Percentiles rank a stretch among this genome's conserved stretches.
phyloP scores from a whole-genome alignment of 2,113 vertebrate species.

The Brachionichthys hirsutus region DNA sequence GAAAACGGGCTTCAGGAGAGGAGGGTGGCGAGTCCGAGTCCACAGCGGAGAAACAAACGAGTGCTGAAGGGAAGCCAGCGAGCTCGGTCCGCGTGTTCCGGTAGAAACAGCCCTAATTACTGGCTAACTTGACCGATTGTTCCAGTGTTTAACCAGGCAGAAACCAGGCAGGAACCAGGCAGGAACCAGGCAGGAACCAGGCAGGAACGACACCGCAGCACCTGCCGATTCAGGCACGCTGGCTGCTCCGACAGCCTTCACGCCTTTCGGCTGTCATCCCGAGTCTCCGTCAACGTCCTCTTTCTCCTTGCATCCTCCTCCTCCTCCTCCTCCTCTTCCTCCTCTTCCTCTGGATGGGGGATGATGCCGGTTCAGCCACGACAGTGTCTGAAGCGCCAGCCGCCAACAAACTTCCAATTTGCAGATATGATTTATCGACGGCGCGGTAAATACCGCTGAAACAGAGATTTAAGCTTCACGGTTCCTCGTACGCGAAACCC shows the following conservation, averaged over 20 bases:
- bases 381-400: no score
- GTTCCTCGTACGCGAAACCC: no score
- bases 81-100: constrained; percentile 54
- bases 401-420: no score
- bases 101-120: constrained; percentile 76
- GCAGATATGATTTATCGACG: no score
- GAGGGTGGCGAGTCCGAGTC: constrained; percentile 12
- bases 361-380: no score
- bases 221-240: constrained; percentile 67
- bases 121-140: constrained; percentile 71
- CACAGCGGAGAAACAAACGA: constrained; percentile 54
- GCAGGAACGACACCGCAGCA: constrained; percentile 53
- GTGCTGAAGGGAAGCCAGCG: constrained; percentile 46
- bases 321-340: not conserved
- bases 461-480: no score
- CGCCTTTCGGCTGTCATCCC: constrained; percentile 59
- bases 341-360: not conserved
- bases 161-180: no score
- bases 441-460: no score
- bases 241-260: constrained; percentile 51
- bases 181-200: no score
- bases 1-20: constrained; percentile 38
- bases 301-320: constrained; percentile 2
- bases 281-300: constrained; percentile 55
- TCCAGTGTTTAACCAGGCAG: constrained; percentile 69